Evolutionary conservation across 2,113 vertebrate species (phyloP).

Genomic region (Conger conger): DNA sequence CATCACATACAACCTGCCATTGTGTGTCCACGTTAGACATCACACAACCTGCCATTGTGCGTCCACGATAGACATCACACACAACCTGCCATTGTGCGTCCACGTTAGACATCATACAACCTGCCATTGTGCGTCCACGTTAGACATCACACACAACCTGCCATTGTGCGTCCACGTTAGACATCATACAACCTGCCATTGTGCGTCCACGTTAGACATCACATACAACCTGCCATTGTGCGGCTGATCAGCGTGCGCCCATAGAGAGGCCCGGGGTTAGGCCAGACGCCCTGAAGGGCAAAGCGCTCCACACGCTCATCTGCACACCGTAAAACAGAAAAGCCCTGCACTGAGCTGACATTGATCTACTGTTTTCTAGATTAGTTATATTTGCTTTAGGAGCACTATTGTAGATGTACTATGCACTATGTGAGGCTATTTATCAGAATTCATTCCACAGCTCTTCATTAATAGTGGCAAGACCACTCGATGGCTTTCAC

Average conservation of each 20-base stretch:
- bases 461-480: neutral
- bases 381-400: neutral
- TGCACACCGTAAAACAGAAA: neutral
- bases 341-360: neutral
- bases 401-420: neutral
- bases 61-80: too few relatives aligned
- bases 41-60: neutral
- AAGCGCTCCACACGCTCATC: neutral
- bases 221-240: neutral
- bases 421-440: neutral
- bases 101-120: neutral
- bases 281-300: neutral
- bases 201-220: neutral
- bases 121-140: neutral
- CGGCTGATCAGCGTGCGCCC: neutral
- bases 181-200: neutral
- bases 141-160: too few relatives aligned
- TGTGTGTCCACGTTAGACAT: constrained; percentile 1
- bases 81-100: constrained; percentile 10
- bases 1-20: too few relatives aligned
- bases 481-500: too few relatives aligned
- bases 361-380: neutral
- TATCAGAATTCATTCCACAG: neutral
- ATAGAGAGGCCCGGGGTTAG: neutral
- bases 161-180: neutral